Base-by-base conservation (phyloP, 2,113 vertebrate species). In the Chaenocephalus aceratus region DNA sequence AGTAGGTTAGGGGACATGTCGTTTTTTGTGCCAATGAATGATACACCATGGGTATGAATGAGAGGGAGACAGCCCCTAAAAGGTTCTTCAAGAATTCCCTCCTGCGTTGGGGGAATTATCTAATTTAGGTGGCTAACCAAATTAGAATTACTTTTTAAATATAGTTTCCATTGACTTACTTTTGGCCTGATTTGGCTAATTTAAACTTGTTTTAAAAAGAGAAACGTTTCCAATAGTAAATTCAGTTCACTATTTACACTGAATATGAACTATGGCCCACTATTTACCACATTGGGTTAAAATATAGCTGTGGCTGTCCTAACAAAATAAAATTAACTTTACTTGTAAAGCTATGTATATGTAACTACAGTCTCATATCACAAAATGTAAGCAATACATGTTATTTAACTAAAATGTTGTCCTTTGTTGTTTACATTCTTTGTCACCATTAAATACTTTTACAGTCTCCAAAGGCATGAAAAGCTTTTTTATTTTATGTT, bases 81-180 rank as follows among this genome's bases (percentile, higher is more conserved):
- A 49, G 57, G 14, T 49, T 72, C 62, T 69, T 69, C 36, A 80
- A 89, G 88, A 91, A 92, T 89, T 93, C 89, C 91, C 90, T 92
- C 76, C 64, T 83, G 79, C 73, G 21, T 13, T 34, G 80, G 89
- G 90, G 85, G 85, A 91, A 89, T 90, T 83, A 86, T 87, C 48
- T 68, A 49, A 67, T 83, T 72, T 44, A 86, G 77, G 65, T 72
- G 82, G 75, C 72, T 64, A 76, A 86, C 76, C 78, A 62, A 74
- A 80, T 59, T 15, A 26, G 72, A 57, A 56, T 15, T 66, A 30
- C 23, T 49, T 58, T 41, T 18, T 10, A 5, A 7, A 15, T 30
- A 54, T 13, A 49, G 53, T 73, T 84, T 84, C 65, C 76, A 67
- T 51, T 10, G 12, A 54, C 23, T 54, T 51, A 18, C 21, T 16